Conservation (phyloP, 2,113 vertebrate genomes). For the Poecilia latipinna region DNA sequence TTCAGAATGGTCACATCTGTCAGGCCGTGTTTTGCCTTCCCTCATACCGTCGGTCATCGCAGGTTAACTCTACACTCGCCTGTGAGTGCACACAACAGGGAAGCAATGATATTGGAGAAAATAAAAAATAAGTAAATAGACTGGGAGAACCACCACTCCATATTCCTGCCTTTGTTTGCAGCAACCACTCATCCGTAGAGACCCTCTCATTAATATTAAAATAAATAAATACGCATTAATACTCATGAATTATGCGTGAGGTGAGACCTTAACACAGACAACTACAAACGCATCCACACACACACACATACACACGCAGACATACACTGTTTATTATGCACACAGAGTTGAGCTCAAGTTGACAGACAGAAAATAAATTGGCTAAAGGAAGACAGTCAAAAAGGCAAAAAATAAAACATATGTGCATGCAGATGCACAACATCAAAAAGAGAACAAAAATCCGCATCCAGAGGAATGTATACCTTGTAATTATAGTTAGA, state of each 20-base stretch:
- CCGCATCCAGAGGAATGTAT: neutral
- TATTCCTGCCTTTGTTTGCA: constrained; percentile 44
- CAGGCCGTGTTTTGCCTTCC: constrained; percentile 34
- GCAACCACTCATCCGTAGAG: constrained; percentile 26
- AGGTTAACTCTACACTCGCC: constrained; percentile 39
- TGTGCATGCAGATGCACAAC: neutral
- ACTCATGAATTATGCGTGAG: constrained; percentile 69
- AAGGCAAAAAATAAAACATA: neutral
- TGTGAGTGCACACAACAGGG: constrained; percentile 44
- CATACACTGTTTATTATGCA: constrained; percentile 32
- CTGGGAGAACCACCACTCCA: constrained; percentile 15
- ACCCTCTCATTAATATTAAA: constrained; percentile 70
- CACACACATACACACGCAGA: neutral
- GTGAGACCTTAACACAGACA: constrained; percentile 36
- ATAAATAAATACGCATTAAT: constrained; percentile 68
- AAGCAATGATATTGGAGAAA: constrained; percentile 47
- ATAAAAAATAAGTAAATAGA: constrained; percentile 17
- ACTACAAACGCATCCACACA: constrained; percentile 10
- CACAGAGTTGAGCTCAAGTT: constrained; percentile 6
- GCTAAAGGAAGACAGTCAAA: constrained; percentile 1
- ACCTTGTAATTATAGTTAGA: constrained; percentile 13
- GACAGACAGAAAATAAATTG: constrained; percentile 31
- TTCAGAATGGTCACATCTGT: constrained; percentile 52
- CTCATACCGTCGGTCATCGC: constrained; percentile 16
- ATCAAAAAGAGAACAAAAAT: neutral